Evolutionary conservation across 2,113 vertebrate species (phyloP), one percentile per base, ranked within the genome.

Genomic region (Corynorhinus townsendii): DNA sequence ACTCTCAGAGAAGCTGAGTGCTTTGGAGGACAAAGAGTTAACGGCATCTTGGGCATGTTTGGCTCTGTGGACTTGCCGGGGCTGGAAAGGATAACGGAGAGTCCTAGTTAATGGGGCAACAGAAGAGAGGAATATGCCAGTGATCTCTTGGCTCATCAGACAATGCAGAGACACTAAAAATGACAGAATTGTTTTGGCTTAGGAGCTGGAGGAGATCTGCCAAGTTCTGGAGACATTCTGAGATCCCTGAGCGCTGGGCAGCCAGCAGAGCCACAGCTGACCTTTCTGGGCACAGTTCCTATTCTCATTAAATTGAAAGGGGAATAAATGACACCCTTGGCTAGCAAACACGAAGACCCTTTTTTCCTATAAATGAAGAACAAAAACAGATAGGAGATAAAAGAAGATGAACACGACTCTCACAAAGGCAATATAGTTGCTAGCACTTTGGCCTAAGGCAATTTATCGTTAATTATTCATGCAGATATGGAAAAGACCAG

Each of bases 161-260:
- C 66, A 93, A 77, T 26, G 24, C 16, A 64, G 35, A 76, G 20
- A 80, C 79, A 82, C 24, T 35, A 52, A 91, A 86, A 76, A 54
- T 49, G n/a, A 82, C 54, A 87, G 52, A 93, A 89, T 15, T 43
- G 43, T 52, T 80, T 93, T 96, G 91, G 87, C 84, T 95, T 52
- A 14, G 76, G 40, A 93, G 54, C 35, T 49, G 64, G 43, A 81
- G 38, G 40, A 81, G 24, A 15, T 33, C 38, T 59, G 88, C 91
- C 91, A 93, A 91, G 33, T 72, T 45, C 49, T 75, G n/a, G 38
- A 93, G 71, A 87, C 40, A 62, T 64, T 79, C 43, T 43, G 15
- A 69, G 62, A 43, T 66, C 24, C 14, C 2, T 35, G 68, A 90
- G 17, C 2, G 4, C 1, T 2, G 43, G 69, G 64, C 75, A 91